A percentile compares a stretch with the other conserved stretches of the same genome.
Evolutionary conservation across 2,797 vertebrate species (phyloP).

Genomic region (Thripadectes ignobilis): DNA sequence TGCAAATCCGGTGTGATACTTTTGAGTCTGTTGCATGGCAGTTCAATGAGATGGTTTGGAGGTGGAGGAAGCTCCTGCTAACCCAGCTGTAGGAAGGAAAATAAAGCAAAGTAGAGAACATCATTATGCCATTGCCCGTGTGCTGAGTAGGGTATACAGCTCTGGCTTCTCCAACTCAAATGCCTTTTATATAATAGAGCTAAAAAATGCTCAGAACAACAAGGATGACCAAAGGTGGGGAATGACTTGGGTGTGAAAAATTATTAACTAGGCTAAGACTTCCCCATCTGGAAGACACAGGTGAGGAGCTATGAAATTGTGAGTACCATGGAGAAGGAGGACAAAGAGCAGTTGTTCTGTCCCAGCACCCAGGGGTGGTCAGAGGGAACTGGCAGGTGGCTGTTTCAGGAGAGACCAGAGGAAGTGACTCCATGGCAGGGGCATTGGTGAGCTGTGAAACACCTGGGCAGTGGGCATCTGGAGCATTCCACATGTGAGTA

Average conservation of each 20-base stretch:
- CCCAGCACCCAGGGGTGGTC: not conserved
- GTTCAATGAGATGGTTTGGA: not conserved
- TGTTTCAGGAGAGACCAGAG: not conserved
- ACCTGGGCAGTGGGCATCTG: not conserved
- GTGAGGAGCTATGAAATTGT: not conserved
- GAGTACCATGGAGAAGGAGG: not conserved
- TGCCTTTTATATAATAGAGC: not conserved
- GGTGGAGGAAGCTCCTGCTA: not conserved
- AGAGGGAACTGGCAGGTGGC: not conserved
- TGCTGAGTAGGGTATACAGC: not conserved
- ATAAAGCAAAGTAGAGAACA: not conserved
- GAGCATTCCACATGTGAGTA: not conserved
- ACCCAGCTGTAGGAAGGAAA: not conserved
- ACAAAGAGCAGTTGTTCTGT: not conserved
- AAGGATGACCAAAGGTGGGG: not conserved
- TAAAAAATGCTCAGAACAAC: not conserved
- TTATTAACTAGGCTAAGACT: not conserved
- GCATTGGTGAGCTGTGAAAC: not conserved
- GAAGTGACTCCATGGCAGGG: not conserved
- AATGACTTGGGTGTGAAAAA: not conserved
- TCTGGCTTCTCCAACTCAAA: not conserved
- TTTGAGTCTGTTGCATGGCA: not conserved
- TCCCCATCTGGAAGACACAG: not conserved
- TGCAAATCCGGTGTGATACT: not conserved
- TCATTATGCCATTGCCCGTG: not conserved